phyloP scores from a whole-genome alignment of 2,113 vertebrate genomes.

The Lota lota region DNA sequence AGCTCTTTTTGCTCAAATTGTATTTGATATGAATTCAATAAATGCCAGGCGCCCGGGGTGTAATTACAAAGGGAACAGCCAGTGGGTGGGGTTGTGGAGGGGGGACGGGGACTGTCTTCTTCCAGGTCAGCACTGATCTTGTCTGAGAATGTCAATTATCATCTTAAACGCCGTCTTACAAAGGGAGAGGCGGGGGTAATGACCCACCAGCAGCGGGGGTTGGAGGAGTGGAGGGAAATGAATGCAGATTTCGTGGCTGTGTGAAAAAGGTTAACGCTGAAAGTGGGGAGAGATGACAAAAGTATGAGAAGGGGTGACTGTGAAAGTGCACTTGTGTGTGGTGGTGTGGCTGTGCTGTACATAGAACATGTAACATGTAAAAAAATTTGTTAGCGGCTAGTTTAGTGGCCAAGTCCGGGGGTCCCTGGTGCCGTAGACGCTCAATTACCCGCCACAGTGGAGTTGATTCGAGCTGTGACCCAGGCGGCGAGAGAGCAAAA shows the following conservation, averaged over 20 bases:
- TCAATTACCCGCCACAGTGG: too few relatives aligned
- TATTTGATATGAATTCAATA: constrained; percentile 77
- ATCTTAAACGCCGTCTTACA: constrained; percentile 43
- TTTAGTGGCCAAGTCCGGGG: too few relatives aligned
- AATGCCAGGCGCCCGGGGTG: constrained; percentile 50
- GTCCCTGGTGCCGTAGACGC: too few relatives aligned
- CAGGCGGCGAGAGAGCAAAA: too few relatives aligned
- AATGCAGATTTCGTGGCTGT: constrained; percentile 22
- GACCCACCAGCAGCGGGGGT: too few relatives aligned
- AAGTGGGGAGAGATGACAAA: constrained; percentile 13
- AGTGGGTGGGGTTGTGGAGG: not conserved
- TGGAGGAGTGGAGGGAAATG: constrained; percentile 34
- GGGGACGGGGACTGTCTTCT: constrained; percentile 16
- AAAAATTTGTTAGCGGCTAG: too few relatives aligned
- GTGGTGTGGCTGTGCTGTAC: too few relatives aligned
- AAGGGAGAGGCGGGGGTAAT: not conserved
- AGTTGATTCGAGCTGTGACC: too few relatives aligned
- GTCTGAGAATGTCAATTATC: constrained; percentile 75
- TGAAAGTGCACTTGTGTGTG: too few relatives aligned
- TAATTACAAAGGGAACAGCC: constrained; percentile 71
- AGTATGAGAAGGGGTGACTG: not conserved
- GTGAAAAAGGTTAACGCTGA: constrained; percentile 20
- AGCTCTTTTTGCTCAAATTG: constrained; percentile 48
- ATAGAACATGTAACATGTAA: too few relatives aligned
- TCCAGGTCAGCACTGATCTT: constrained; percentile 69